phyloP scores from a whole-genome alignment of 2,797 vertebrate genomes.

The Schizopygopsis malacanthus region DNA sequence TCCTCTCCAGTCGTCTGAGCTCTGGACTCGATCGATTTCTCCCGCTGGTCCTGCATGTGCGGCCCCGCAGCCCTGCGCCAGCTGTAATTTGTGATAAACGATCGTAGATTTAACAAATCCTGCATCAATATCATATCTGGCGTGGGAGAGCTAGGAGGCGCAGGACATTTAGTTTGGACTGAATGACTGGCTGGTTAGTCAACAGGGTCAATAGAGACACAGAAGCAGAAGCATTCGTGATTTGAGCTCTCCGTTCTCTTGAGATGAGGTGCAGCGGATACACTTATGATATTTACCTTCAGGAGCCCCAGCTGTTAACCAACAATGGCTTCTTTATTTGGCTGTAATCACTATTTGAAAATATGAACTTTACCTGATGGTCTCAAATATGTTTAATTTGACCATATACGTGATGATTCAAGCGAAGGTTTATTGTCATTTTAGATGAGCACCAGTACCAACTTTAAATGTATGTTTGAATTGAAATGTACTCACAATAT shows the following conservation, averaged over 20 bases:
- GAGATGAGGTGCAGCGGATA: not conserved
- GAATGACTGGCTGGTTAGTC: constrained; percentile 74
- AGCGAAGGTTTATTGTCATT: not conserved
- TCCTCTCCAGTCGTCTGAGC: constrained; percentile 79
- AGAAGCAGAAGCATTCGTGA: constrained; percentile 16
- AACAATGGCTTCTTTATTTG: not conserved
- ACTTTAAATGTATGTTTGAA: not conserved
- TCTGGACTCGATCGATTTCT: constrained; percentile 80
- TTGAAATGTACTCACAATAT: not conserved
- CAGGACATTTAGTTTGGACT: constrained; percentile 82
- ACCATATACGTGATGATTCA: not conserved
- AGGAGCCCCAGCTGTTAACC: not conserved
- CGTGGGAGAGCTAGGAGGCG: constrained; percentile 76
- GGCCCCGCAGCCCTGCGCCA: constrained; percentile 35
- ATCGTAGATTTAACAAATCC: constrained; percentile 66
- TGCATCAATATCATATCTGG: constrained; percentile 75
- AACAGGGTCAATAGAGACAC: constrained; percentile 69
- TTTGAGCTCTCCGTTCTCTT: constrained; percentile 3
- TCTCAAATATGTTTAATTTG: not conserved
- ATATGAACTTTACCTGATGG: not conserved
- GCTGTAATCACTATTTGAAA: not conserved
- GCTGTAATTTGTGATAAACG: constrained; percentile 76
- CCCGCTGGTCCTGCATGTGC: constrained; percentile 54
- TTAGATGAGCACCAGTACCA: not conserved
- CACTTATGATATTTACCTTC: constrained; percentile 1